A percentile compares a stretch with the other conserved stretches of the same genome.
Conservation (phyloP, 2,113 vertebrate species). For the Amblyornis subalaris region DNA sequence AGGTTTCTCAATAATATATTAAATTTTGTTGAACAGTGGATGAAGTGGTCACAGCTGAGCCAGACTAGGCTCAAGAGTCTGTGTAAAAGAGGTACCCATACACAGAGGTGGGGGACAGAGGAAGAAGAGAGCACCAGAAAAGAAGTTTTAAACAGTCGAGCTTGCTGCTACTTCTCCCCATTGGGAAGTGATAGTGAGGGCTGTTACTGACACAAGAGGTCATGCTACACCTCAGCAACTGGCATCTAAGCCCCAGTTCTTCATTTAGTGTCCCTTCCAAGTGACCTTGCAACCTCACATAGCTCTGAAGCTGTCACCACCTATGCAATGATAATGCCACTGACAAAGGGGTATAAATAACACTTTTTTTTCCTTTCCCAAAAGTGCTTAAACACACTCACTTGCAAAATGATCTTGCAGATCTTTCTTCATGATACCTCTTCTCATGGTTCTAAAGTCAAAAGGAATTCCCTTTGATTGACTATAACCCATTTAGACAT, state of each 20-base stretch:
- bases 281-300: background rate
- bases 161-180: background rate
- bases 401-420: background rate
- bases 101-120: background rate
- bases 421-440: background rate
- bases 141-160: background rate
- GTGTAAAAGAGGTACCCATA: background rate
- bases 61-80: background rate
- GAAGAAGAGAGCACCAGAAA: background rate
- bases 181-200: background rate
- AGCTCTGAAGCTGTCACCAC: background rate
- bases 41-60: background rate
- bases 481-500: background rate
- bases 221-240: background rate
- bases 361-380: background rate
- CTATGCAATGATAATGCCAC: background rate
- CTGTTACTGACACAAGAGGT: background rate
- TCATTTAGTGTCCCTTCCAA: background rate
- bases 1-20: background rate
- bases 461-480: background rate
- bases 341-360: background rate
- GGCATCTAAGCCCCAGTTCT: background rate
- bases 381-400: background rate
- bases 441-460: background rate
- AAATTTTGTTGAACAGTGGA: background rate